Evolutionary conservation across 37 sponge, comb jelly and placozoan genomes (phyloP), one percentile per base, ranked within the genome.

Genomic region (Tethya wilhelma): DNA sequence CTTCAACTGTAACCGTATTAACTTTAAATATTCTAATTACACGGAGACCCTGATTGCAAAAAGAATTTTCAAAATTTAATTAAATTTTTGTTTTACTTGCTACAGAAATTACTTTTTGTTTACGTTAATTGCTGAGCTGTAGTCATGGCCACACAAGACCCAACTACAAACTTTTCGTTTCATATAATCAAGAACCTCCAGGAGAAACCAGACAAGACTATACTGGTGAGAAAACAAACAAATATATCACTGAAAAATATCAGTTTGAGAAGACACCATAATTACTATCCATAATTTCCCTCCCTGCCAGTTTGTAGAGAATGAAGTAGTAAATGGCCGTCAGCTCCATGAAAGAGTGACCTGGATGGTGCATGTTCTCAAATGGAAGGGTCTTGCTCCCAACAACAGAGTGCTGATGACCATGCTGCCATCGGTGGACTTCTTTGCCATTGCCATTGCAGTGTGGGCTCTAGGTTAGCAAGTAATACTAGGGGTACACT

Each of bases 391-490:
- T 1, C 58, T 84, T n/a, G 45, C 40, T 22, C 80, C 85, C 0
- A 75, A 75, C 20, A 76, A 87, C 31, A 32, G 88, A 0, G 77
- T 92, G 2, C 75, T 92, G 25, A 67, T 92, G 36, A 87, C 93
- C 8, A 57, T 85, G 5, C 34, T 14, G 6, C 87, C 84, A 2
- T 86, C 87, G 2, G 75, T 86, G 0, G 90, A 89, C 71, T 86
- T 93, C 60, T 93, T 79, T 74, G 86, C 87, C 29, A 41, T 86
- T 4, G 77, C 81, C 25, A 49, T 86, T 37, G 94, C 90, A 31
- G 76, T 73, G 1, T 73, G 83, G 1, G 78, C 89, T 25, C 25
- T 87, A 49, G 94, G 90, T 90, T 65, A 73, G 78, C 20, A 20
- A n/a, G 4, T 49, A 49, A 14, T 19, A 49, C n/a, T n/a, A n/a